Conservation (phyloP, 2,113 vertebrate species). For the Notothenia rossii region DNA sequence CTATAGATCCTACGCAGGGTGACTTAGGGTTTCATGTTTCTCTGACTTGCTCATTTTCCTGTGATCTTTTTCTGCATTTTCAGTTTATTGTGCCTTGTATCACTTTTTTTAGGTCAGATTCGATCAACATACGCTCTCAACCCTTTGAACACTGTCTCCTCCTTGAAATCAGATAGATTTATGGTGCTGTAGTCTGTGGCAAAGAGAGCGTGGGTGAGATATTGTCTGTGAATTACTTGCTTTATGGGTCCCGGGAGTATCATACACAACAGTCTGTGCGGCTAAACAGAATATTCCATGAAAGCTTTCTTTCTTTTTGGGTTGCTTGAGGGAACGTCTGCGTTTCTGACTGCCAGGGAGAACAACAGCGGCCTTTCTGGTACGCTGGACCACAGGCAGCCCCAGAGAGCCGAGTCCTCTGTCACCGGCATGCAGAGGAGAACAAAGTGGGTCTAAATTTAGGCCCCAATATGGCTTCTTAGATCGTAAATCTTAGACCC, state of each 20-base stretch:
- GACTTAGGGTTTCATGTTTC: slow-evolving; percentile 17
- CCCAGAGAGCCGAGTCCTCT: slow-evolving; percentile 71
- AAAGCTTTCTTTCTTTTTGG: slow-evolving; percentile 78
- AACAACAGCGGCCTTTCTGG: slow-evolving; percentile 80
- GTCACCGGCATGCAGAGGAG: slow-evolving; percentile 69
- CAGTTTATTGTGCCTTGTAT: not conserved
- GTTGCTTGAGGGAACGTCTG: slow-evolving; percentile 70
- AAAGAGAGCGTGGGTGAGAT: slow-evolving; percentile 71
- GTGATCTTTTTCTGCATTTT: slow-evolving; percentile 9
- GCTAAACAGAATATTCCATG: slow-evolving; percentile 79
- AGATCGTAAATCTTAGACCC: slow-evolving; percentile 53
- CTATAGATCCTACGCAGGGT: not conserved
- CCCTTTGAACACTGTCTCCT: slow-evolving; percentile 48
- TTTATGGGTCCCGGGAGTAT: slow-evolving; percentile 75
- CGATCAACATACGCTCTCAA: slow-evolving; percentile 42
- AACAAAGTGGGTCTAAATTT: slow-evolving; percentile 80
- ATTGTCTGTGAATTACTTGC: slow-evolving; percentile 78
- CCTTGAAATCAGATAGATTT: slow-evolving; percentile 68
- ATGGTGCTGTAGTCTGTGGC: slow-evolving; percentile 65
- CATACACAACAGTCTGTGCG: slow-evolving; percentile 69
- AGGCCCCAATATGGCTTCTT: slow-evolving; percentile 54
- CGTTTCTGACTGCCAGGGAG: slow-evolving; percentile 71
- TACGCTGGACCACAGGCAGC: slow-evolving; percentile 67
- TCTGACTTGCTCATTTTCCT: slow-evolving; percentile 11
- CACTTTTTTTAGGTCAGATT: slow-evolving; percentile 22